Evolutionary conservation across 2,797 vertebrate genomes (phyloP), one percentile per base, ranked within the genome.

Genomic region (Aldrovandia affinis): DNA sequence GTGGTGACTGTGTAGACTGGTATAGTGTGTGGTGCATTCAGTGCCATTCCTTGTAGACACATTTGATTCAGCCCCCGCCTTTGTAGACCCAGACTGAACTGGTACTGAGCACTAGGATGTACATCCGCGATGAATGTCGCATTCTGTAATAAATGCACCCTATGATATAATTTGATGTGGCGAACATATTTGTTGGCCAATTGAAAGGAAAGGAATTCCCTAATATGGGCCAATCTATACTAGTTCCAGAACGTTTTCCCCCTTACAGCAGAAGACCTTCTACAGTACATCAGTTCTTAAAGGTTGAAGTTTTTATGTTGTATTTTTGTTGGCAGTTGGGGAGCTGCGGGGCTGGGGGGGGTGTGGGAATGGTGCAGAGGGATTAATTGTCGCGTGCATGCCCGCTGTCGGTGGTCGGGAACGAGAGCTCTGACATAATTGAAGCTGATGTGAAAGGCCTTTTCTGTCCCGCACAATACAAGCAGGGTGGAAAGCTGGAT

Each of bases 401-500:
- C 57, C 54, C 57, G 52, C 50, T 28, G 14, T 63, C 33, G 63
- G 55, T 12, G 63, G n/a, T 30, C 28, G 36, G 44, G 8, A 73
- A 12, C 88, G 82, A 75, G 87, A 87, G 85, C 84, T 52, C 82
- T 91, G 90, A 93, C 91, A 90, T 94, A 89, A 94, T 91, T 86
- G 39, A 81, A 94, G 89, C 89, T 92, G 93, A 94, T 91, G 87
- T 68, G 39, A 70, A 91, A 92, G 89, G 90, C 89, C 89, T 86
- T 90, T 89, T 92, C 90, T 92, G 89, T 91, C 89, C 89, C 85
- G 81, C 86, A 93, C 90, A 92, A 84, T 91, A 89, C 83, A 86
- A 89, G 89, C 86, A 93, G 92, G 94, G 91, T 93, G 93, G 89
- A 87, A 93, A 90, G 78, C 89, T 89, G 89, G 86, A 89, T 61